A percentile compares a stretch with the other conserved stretches of the same genome.
phyloP scores from a whole-genome alignment of 2,797 vertebrate genomes.

The Alexandromys oeconomus region DNA sequence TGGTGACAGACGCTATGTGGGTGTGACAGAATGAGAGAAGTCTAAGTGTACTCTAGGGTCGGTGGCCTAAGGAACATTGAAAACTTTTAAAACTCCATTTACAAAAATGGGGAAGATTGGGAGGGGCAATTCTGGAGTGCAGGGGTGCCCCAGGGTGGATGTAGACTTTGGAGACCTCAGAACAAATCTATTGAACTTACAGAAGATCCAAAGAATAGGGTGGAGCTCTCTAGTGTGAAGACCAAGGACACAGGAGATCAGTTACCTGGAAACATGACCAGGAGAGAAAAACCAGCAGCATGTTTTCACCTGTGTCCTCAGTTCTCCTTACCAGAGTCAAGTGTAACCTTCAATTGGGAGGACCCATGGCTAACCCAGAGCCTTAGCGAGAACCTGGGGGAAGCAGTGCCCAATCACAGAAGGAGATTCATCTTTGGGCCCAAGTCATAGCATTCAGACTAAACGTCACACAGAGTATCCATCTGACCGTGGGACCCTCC shows the following conservation, averaged over 20 bases:
- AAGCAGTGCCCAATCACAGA: not conserved
- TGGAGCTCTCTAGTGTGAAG: not conserved
- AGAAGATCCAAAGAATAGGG: not conserved
- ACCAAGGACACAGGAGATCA: not conserved
- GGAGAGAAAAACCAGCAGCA: not conserved
- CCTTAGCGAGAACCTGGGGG: not conserved
- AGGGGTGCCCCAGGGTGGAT: not conserved
- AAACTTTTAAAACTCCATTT: not conserved
- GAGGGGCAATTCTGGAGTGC: not conserved
- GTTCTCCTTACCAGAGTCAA: not conserved
- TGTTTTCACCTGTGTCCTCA: not conserved
- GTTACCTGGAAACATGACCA: not conserved
- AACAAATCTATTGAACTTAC: not conserved
- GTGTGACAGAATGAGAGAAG: not conserved
- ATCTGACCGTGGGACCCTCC: not conserved
- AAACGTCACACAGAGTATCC: not conserved
- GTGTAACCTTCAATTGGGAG: not conserved
- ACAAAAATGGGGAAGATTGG: not conserved
- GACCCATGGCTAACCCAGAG: not conserved
- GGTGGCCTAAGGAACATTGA: not conserved
- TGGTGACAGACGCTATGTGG: not conserved
- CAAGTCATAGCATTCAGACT: not conserved
- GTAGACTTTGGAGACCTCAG: not conserved
- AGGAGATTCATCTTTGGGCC: not conserved
- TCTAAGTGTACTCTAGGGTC: not conserved